These are phyloP conservation scores for Lycaena phlaeas DNA, from an alignment of 2,888 invertebrate species.

Conservation along the genomic window DNA sequence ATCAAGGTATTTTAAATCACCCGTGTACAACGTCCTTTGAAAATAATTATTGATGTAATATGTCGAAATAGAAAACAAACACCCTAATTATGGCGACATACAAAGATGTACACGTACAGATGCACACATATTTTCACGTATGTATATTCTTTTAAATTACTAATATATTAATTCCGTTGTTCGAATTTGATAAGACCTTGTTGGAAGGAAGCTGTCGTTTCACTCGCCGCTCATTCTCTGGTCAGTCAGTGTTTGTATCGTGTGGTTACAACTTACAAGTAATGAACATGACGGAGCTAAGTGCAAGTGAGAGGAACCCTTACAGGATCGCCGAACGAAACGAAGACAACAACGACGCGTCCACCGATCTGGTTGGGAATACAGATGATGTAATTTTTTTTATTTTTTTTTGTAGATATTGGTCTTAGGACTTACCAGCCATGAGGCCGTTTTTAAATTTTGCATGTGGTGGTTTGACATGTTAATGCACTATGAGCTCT, in stretches of 20 bases:
- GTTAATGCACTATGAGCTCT: too few species aligned
- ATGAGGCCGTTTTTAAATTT: too few species aligned
- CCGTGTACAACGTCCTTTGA: too few species aligned
- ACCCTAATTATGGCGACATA: too few species aligned
- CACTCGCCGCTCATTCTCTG: conserved; percentile 19
- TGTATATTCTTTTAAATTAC: conserved; percentile 6
- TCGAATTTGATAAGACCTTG: conserved; percentile 33
- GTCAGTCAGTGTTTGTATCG: conserved; percentile 26
- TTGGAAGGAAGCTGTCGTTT: conserved; percentile 41
- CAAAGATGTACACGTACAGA: conserved; percentile 4
- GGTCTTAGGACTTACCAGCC: too few species aligned
- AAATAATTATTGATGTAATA: too few species aligned
- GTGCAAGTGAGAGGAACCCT: background rate
- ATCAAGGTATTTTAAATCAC: too few species aligned
- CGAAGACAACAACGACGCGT: conserved; percentile 9
- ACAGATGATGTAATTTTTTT: conserved; percentile 8
- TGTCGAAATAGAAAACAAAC: too few species aligned
- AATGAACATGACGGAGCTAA: conserved; percentile 29
- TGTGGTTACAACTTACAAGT: conserved; percentile 18
- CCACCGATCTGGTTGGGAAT: conserved; percentile 6
- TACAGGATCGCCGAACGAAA: conserved; percentile 6
- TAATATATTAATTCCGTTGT: conserved; percentile 13
- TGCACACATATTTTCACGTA: background rate
- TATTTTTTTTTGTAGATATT: background rate
- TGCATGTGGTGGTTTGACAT: too few species aligned